phyloP scores from a whole-genome alignment of 2,113 vertebrate species.

The Chloroceryle aenea region DNA sequence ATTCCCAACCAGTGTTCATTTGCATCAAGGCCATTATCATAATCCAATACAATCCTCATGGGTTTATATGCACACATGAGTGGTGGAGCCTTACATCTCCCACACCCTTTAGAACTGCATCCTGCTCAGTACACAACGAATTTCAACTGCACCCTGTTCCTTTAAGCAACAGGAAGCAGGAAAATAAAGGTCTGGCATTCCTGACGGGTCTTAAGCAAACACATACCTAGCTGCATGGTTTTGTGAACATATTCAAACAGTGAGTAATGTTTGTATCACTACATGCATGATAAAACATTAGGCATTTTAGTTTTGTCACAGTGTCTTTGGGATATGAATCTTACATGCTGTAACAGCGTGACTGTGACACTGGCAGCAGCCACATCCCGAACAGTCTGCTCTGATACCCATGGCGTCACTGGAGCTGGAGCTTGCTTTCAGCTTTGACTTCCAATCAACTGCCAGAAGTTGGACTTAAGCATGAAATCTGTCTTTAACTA shows the following conservation, averaged over 20 bases:
- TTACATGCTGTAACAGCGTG: background rate
- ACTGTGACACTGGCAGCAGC: background rate
- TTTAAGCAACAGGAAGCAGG: background rate
- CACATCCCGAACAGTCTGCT: background rate
- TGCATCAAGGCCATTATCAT: background rate
- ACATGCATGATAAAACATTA: background rate
- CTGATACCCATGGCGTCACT: too few relatives aligned
- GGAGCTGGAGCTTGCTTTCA: background rate
- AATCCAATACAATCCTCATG: background rate
- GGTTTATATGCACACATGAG: background rate
- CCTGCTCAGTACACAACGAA: background rate
- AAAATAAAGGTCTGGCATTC: background rate
- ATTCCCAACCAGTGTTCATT: background rate
- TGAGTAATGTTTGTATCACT: background rate
- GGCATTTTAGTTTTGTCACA: background rate
- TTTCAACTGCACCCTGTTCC: background rate
- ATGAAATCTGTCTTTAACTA: background rate
- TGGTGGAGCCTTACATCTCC: background rate
- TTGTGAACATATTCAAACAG: background rate
- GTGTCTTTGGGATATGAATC: background rate
- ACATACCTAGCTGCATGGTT: background rate
- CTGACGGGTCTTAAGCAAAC: slow-evolving; percentile 7
- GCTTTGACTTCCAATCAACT: background rate
- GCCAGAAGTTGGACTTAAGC: background rate
- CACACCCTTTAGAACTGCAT: background rate